Evolutionary conservation across 53 echinoderm and acorn worm genomes (phyloP).

Genomic region (Temnopleurus reevesii): DNA sequence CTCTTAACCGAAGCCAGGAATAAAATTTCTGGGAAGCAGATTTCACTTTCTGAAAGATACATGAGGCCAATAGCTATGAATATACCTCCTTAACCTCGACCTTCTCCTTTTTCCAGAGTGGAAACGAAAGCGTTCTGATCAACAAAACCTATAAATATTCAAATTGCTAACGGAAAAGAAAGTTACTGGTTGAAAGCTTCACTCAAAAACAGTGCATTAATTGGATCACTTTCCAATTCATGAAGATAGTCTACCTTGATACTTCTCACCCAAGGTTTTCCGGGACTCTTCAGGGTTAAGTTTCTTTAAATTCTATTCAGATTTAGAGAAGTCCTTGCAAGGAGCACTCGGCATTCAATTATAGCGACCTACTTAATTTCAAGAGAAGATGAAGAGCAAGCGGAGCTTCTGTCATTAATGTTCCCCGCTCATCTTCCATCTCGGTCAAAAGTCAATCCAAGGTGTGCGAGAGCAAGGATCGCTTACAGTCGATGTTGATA

Average conservation of each 20-base stretch:
- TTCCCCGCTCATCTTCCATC: conserved; percentile 16
- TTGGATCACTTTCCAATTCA: neutral
- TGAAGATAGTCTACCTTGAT: neutral
- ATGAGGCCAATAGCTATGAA: neutral
- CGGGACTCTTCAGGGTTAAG: neutral
- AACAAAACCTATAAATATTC: neutral
- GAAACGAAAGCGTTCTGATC: neutral
- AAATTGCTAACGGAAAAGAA: neutral
- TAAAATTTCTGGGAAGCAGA: neutral
- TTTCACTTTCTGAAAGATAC: neutral
- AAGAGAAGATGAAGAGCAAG: neutral
- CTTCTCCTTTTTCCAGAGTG: neutral
- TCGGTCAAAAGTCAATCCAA: neutral
- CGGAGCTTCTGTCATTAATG: conserved; percentile 9
- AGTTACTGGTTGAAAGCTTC: neutral
- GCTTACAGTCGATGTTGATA: conserved; percentile 4
- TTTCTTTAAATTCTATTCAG: conserved; percentile 23
- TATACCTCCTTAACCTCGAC: neutral
- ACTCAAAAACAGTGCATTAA: neutral
- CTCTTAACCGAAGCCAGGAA: neutral
- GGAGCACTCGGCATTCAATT: conserved; percentile 15
- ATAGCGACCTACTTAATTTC: conserved; percentile 35
- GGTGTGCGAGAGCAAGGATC: conserved; percentile 3
- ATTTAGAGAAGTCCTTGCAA: neutral
- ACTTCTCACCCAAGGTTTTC: conserved; percentile 1